phyloP scores from a whole-genome alignment of 2,888 invertebrate genomes.

The Heliconius sara region DNA sequence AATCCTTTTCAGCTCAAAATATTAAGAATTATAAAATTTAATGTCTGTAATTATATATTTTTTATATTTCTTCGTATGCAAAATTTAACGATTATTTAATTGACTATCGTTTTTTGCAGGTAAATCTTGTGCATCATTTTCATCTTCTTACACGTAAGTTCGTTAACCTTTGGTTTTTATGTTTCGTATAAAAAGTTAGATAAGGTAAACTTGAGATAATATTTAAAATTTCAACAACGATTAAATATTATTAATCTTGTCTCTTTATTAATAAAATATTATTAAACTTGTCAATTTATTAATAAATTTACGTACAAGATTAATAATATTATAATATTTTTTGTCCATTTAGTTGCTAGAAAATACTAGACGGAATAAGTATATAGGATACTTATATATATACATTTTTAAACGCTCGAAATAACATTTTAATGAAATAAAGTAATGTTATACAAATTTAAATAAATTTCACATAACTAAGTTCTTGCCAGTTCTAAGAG shows the following conservation, averaged over 20 bases:
- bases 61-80: conserved; percentile 3
- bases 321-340: too few relatives aligned
- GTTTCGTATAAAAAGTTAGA: background rate
- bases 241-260: background rate
- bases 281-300: background rate
- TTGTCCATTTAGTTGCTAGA: too few relatives aligned
- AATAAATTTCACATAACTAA: conserved; percentile 27
- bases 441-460: conserved; percentile 10
- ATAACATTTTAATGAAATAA: background rate
- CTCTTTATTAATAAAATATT: background rate
- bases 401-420: background rate
- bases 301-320: too few relatives aligned
- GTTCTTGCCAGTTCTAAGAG: conserved; percentile 17
- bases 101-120: conserved; percentile 51
- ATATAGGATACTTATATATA: background rate
- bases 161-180: conserved; percentile 3
- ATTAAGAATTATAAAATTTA: background rate
- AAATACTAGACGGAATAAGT: too few relatives aligned
- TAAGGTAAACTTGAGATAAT: background rate
- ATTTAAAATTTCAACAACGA: background rate
- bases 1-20: background rate
- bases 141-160: conserved; percentile 29
- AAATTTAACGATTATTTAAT: conserved; percentile 19
- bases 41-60: background rate
- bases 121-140: conserved; percentile 45